Base-by-base conservation (phyloP, 2,113 vertebrate species). In the Heliornis fulica region DNA sequence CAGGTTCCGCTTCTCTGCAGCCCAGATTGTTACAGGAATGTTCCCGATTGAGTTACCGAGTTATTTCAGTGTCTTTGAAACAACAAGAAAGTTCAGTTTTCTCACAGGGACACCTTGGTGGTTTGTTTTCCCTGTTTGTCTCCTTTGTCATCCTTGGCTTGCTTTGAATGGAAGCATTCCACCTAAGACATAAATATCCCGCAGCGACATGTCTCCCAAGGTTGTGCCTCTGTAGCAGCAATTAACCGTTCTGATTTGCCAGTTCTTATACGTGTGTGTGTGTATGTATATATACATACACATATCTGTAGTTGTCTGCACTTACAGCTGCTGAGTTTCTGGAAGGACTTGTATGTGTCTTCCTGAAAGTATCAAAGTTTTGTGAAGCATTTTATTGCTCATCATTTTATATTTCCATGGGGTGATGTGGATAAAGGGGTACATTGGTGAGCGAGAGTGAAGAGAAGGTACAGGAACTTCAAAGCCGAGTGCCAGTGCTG, bases 81-180 rank as follows among this genome's bases (percentile, higher is more conserved):
- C 78, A 79, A 87, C 16, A 41, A 90, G 66, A 72, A 86, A 86
- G 54, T 50, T 38, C 76, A 56, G 34, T 63, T 94, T 90, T 90
- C 94, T 75, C 46, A 75, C 82, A 82, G 15, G 56, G n/a, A 59
- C 54, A 65, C 6, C 1, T 26, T 46, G 46, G 46, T 46, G 20
- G 46, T 46, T 46, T 22, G 46, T 46, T 46, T 46, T 22, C 46
- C 0, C 32, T 86, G 0, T 82, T 91, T 89, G 65, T 95, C n/a
- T 79, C 81, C 48, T 93, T 79, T 97, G 74, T 69, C 60, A 66
- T 85, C 50, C 36, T 76, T 92, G 90, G 70, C 92, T 89, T 80
- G 45, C 48, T 77, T 40, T 69, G 79, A 57, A 43, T 1, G 8
- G 8, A 22, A 26, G 48, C 68, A 51, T 91, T 90, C 90, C 59